phyloP scores from a whole-genome alignment of 2,113 vertebrate species.

The Corythoichthys haematopterus region DNA sequence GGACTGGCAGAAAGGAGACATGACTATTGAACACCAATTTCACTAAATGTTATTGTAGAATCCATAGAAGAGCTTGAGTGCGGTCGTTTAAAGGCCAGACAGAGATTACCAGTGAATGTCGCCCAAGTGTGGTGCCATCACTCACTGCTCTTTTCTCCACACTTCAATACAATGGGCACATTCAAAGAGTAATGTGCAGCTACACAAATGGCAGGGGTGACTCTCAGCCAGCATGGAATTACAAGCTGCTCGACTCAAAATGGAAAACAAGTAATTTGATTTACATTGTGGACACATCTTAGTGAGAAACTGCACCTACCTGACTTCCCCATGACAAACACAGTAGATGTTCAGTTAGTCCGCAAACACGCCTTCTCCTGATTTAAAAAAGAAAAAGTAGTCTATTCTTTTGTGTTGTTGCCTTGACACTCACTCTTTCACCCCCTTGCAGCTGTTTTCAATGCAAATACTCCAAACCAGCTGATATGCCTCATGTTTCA shows the following conservation, averaged over 20 bases:
- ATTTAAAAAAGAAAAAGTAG: constrained; percentile 7
- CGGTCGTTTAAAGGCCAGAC: constrained; percentile 22
- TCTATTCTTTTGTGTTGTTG: constrained; percentile 8
- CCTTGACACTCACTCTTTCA: background rate
- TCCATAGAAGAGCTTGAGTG: constrained; percentile 4
- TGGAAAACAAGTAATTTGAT: background rate
- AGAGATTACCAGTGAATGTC: constrained; percentile 11
- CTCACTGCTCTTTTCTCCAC: constrained; percentile 45
- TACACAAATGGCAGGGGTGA: constrained; percentile 18
- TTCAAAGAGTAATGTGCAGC: constrained; percentile 39
- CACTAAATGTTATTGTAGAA: constrained; percentile 6
- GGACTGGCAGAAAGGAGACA: constrained; percentile 16
- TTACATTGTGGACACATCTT: constrained; percentile 2
- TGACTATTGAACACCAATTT: constrained; percentile 20
- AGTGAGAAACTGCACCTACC: constrained; percentile 56
- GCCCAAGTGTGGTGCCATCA: constrained; percentile 48
- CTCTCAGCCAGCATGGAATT: constrained; percentile 1
- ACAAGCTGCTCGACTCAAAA: background rate
- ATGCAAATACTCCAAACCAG: constrained; percentile 21
- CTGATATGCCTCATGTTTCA: constrained; percentile 20
- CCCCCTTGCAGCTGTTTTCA: constrained; percentile 8
- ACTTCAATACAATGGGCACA: constrained; percentile 56
- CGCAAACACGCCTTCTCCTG: constrained; percentile 10
- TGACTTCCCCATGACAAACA: constrained; percentile 72
- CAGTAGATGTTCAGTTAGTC: constrained; percentile 27